Evolutionary conservation across 2,113 vertebrate genomes (phyloP).

Genomic region (Indri indri): DNA sequence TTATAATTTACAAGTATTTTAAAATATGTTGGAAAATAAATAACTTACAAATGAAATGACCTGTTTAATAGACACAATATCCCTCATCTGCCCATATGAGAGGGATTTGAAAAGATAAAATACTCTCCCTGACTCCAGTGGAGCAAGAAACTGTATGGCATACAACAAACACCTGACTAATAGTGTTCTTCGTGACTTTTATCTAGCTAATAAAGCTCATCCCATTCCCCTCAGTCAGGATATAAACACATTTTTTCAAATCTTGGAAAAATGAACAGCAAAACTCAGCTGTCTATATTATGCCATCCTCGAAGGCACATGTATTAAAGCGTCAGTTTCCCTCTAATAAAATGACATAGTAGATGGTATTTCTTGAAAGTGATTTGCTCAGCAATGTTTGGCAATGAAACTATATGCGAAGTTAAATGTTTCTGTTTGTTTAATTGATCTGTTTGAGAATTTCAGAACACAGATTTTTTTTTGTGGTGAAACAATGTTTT

Average conservation of each 20-base stretch:
- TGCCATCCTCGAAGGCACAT: neutral
- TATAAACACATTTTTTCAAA: slow-evolving; percentile 7
- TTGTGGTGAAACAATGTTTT: neutral
- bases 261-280: slow-evolving; percentile 29
- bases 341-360: neutral
- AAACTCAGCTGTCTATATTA: neutral
- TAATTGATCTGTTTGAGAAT: neutral
- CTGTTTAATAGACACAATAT: neutral
- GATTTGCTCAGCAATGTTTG: neutral
- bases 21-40: neutral
- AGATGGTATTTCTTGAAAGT: neutral
- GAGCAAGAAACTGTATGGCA: neutral
- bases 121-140: slow-evolving; percentile 25
- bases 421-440: neutral
- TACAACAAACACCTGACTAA: neutral
- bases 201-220: neutral
- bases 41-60: slow-evolving; percentile 6
- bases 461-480: neutral
- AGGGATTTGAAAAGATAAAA: slow-evolving; percentile 53
- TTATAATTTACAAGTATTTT: slow-evolving; percentile 38
- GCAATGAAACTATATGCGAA: neutral
- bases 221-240: slow-evolving; percentile 18
- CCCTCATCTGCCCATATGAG: neutral
- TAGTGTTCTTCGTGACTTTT: slow-evolving; percentile 46
- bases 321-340: neutral